These are phyloP conservation scores for Balanococcus diminutus DNA, from an alignment of 2,888 invertebrate genomes.

Conservation along the genomic window DNA sequence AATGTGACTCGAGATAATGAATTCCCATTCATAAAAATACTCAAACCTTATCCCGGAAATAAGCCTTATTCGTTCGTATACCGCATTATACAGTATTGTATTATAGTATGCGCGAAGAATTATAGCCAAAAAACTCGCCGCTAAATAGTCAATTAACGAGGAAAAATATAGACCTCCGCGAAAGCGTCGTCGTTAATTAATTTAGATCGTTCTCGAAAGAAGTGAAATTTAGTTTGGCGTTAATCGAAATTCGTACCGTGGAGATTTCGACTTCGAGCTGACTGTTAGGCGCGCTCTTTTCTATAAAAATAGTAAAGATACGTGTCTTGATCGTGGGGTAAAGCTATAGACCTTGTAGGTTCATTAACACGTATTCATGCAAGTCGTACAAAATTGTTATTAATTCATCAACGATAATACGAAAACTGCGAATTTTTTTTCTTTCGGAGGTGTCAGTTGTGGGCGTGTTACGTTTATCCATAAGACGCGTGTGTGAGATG, in stretches of 20 bases:
- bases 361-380: constrained; percentile 21
- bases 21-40: not conserved
- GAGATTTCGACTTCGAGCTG: not conserved
- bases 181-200: constrained; percentile 6
- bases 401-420: constrained; percentile 5
- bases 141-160: not conserved
- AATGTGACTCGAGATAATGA: not conserved
- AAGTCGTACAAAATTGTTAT: not conserved
- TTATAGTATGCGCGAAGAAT: not conserved
- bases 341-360: not conserved
- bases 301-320: not conserved
- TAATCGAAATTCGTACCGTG: not conserved
- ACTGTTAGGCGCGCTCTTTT: not conserved
- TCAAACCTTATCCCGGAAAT: not conserved
- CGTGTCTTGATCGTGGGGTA: not conserved
- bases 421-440: constrained; percentile 19
- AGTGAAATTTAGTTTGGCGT: not conserved
- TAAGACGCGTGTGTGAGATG: no score
- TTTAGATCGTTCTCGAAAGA: not conserved
- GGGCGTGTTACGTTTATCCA: not conserved
- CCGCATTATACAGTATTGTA: not conserved
- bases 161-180: not conserved
- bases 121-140: not conserved
- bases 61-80: not conserved
- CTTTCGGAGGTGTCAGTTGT: constrained; percentile 4